Evolutionary conservation across 1,140 invertebrate species (phyloP).

Genomic region (Dendrolimus kikuchii): DNA sequence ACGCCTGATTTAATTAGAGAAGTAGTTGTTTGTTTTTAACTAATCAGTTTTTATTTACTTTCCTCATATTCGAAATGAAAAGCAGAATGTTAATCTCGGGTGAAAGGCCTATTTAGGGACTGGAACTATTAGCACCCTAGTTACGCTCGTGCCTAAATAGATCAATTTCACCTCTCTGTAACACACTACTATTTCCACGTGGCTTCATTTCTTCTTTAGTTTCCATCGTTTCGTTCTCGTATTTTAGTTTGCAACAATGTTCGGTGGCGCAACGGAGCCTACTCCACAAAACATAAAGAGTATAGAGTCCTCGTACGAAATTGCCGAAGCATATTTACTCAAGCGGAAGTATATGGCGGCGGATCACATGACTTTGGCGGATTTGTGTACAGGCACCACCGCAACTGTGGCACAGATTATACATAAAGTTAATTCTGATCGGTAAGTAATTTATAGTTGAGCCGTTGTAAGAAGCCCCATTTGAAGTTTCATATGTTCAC

Average conservation of each 20-base stretch:
- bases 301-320: conserved; percentile 24
- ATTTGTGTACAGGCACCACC: conserved; percentile 25
- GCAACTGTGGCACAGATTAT: conserved; percentile 16
- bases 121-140: neutral
- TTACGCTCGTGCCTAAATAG: neutral
- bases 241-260: too few relatives aligned
- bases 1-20: too few relatives aligned
- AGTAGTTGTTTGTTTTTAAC: neutral
- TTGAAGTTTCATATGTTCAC: too few relatives aligned
- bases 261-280: conserved; percentile 1
- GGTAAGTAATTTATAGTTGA: conserved; percentile 3
- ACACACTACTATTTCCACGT: too few relatives aligned
- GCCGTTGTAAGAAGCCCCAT: too few relatives aligned
- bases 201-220: too few relatives aligned
- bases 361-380: conserved; percentile 30
- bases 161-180: neutral
- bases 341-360: conserved; percentile 17
- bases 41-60: too few relatives aligned
- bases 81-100: too few relatives aligned
- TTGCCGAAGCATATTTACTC: conserved; percentile 28
- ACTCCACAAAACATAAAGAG: conserved; percentile 10
- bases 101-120: too few relatives aligned
- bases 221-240: too few relatives aligned
- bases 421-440: conserved; percentile 20
- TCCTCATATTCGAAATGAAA: too few relatives aligned